phyloP scores from a whole-genome alignment of 2,888 invertebrate species.

The Nesidiocoris tenuis region DNA sequence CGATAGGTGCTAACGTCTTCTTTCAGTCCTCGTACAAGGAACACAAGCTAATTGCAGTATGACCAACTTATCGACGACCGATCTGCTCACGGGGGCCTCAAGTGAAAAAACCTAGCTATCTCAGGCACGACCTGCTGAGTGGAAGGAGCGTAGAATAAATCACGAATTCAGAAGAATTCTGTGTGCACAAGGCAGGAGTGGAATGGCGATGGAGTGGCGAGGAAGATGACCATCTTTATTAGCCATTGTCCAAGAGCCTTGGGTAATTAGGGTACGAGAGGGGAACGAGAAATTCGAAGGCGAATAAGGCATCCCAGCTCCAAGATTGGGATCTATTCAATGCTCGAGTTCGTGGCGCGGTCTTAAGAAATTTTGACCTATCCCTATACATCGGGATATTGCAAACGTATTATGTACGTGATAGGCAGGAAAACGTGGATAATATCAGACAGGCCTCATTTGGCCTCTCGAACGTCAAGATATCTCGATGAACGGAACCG shows the following conservation, averaged over 20 bases:
- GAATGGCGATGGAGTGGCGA: conserved; percentile 20
- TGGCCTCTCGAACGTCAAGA: conserved; percentile 26
- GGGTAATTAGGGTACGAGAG: conserved; percentile 37
- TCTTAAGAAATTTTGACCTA: conserved; percentile 21
- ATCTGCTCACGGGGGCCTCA: conserved; percentile 39
- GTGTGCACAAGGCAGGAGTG: background rate
- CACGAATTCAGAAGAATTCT: background rate
- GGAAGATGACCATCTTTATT: conserved; percentile 44
- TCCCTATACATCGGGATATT: conserved; percentile 31
- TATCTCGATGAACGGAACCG: conserved; percentile 28
- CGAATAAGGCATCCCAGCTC: background rate
- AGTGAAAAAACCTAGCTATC: conserved; percentile 4
- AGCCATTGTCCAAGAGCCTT: conserved; percentile 39
- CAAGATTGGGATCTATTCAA: conserved; percentile 37
- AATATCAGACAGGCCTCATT: conserved; percentile 22
- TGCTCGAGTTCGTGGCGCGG: conserved; percentile 19
- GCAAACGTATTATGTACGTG: conserved; percentile 10
- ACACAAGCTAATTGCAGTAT: conserved; percentile 42
- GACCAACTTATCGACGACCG: conserved; percentile 31
- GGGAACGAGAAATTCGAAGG: background rate
- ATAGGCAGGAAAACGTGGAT: conserved; percentile 18
- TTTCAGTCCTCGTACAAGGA: conserved; percentile 36
- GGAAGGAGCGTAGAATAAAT: conserved; percentile 11
- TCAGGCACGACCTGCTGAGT: background rate
- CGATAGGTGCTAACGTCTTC: conserved; percentile 43